Evolutionary conservation across 2,113 vertebrate species (phyloP), one percentile per base, ranked within the genome.

Genomic region (Promerops cafer): DNA sequence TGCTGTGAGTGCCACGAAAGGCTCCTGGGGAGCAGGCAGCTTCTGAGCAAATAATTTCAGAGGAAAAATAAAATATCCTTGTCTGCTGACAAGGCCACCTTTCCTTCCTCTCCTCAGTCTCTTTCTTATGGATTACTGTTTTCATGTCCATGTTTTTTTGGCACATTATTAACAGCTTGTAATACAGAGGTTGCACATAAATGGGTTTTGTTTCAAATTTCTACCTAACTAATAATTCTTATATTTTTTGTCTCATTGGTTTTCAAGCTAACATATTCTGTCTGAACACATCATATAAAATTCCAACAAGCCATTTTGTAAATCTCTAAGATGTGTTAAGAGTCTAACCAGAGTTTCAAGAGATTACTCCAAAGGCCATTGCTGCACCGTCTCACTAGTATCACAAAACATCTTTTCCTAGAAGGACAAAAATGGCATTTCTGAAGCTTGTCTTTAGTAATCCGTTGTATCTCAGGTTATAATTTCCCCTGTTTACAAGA

Each of bases 181-280:
- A 54, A 64, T 71, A 23, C 16, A 42, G 33, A 76, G 10, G 37
- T 53, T 77, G 45, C 15, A 59, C 30, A 23, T 42, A 61, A 79
- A 53, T 6, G 21, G 17, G 8, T 85, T 70, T 84, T 88, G n/a
- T 69, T 91, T 87, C 76, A 84, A 31, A 42, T 5, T 74, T 17
- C 35, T 80, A 78, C 13, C 10, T 71, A 79, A n/a, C 19, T 56
- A 74, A 30, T 18, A 39, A 60, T 88, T 78, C 19, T 60, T 57
- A n/a, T 44, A 40, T 53, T 90, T 69, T 33, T 24, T 85, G 33
- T 91, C 47, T 66, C 49, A 83, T n/a, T 33, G 7, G 16, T 75
- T 92, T 95, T 94, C 89, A 92, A 92, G 70, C 26, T 68, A 92
- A 57, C 39, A 93, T 86, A 81, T 72, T 94, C 44, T 92, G 65